phyloP scores from a whole-genome alignment of 2,797 vertebrate species.

The Acanthornis magna region DNA sequence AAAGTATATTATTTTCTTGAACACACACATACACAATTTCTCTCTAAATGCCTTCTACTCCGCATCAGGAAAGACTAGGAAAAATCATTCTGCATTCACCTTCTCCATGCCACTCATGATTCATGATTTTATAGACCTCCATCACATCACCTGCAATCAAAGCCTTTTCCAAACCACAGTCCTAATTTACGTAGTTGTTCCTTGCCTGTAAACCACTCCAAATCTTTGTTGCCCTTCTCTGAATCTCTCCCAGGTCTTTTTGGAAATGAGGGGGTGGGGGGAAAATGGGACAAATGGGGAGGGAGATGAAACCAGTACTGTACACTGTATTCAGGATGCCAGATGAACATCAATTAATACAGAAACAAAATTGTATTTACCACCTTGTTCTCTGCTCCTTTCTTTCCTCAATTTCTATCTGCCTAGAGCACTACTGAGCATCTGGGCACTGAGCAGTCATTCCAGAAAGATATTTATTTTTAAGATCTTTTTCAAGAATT shows the following conservation, averaged over 20 bases:
- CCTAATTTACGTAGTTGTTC: slow-evolving; percentile 1
- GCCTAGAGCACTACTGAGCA: background rate
- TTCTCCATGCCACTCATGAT: background rate
- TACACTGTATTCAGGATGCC: background rate
- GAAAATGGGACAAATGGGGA: background rate
- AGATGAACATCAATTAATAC: background rate
- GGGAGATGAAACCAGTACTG: background rate
- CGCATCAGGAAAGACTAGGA: background rate
- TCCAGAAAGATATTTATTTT: background rate
- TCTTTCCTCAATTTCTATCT: background rate
- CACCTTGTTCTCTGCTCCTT: background rate
- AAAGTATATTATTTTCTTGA: background rate
- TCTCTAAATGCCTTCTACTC: background rate
- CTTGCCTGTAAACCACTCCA: background rate
- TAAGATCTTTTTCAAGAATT: background rate
- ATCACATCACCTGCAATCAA: slow-evolving; percentile 12
- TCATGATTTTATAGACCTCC: slow-evolving; percentile 6
- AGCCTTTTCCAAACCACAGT: background rate
- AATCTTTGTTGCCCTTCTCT: background rate
- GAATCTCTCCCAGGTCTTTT: background rate
- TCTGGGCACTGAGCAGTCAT: background rate
- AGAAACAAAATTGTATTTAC: background rate
- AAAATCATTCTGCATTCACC: slow-evolving; percentile 1
- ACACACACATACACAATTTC: background rate
- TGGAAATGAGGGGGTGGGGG: background rate